phyloP scores from a whole-genome alignment of 2,113 vertebrate genomes.

The Pteropus alecto region DNA sequence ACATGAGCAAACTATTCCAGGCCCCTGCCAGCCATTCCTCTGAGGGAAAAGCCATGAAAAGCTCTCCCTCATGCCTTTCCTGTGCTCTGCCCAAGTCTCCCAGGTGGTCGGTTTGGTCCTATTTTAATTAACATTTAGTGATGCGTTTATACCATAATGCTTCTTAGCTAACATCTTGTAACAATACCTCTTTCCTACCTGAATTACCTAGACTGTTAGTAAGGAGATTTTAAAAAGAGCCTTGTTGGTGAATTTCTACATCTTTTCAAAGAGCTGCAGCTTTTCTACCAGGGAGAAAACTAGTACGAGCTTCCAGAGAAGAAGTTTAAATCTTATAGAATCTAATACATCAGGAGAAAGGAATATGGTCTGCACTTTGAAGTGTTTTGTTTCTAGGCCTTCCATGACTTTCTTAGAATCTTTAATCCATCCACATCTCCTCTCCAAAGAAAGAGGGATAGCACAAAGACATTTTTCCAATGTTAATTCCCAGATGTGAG shows the following conservation, averaged over 20 bases:
- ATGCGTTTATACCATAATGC: neutral
- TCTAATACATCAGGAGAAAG: neutral
- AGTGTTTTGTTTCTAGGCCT: constrained; percentile 12
- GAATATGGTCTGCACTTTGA: constrained; percentile 9
- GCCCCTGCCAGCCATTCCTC: neutral
- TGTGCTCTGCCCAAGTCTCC: neutral
- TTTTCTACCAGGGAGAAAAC: constrained; percentile 26
- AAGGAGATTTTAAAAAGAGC: neutral
- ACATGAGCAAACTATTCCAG: neutral
- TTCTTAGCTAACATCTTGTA: neutral
- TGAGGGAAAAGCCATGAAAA: neutral
- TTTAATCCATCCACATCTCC: neutral
- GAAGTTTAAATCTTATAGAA: neutral
- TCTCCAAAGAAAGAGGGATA: neutral
- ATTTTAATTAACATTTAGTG: neutral
- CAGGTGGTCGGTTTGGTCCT: neutral
- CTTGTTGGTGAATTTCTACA: neutral
- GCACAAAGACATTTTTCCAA: neutral
- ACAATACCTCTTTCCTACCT: neutral
- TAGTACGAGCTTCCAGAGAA: neutral
- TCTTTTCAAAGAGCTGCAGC: constrained; percentile 13
- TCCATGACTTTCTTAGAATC: neutral
- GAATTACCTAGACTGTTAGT: neutral
- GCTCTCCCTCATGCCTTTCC: neutral
- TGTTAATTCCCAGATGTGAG: constrained; percentile 26